A percentile compares a stretch with the other conserved stretches of the same genome.
Conservation (phyloP, 64 coral and sea anemone genomes). For the Actinia tenebrosa region DNA sequence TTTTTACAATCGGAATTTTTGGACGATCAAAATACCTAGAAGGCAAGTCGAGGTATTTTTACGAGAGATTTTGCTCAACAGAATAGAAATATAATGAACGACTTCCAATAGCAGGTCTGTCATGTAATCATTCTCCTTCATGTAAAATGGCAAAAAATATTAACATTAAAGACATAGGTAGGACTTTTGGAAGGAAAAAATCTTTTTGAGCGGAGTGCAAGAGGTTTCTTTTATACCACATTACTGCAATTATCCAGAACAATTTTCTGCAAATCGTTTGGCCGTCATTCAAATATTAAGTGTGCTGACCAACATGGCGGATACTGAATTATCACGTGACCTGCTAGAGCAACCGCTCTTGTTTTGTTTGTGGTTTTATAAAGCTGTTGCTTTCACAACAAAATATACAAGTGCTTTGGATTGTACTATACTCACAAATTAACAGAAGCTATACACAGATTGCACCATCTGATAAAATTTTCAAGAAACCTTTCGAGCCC, state of each 20-base stretch:
- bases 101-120: background rate
- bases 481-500: background rate
- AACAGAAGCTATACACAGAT: background rate
- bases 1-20: constrained; percentile 16
- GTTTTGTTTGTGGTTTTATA: background rate
- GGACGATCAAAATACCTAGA: constrained; percentile 1
- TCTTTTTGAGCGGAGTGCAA: too few species aligned
- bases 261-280: too few species aligned
- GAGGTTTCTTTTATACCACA: too few species aligned
- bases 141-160: background rate
- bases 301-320: background rate
- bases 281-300: too few species aligned
- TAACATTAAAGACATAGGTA: background rate
- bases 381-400: background rate
- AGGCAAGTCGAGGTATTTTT: background rate
- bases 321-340: background rate
- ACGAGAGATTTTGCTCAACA: constrained; percentile 8
- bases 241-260: too few species aligned
- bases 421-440: background rate
- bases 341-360: background rate
- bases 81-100: background rate
- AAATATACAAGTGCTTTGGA: background rate
- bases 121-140: background rate
- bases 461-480: constrained; percentile 10
- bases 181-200: background rate